Evolutionary conservation across 2,113 vertebrate species (phyloP).

Genomic region (Micromys minutus): DNA sequence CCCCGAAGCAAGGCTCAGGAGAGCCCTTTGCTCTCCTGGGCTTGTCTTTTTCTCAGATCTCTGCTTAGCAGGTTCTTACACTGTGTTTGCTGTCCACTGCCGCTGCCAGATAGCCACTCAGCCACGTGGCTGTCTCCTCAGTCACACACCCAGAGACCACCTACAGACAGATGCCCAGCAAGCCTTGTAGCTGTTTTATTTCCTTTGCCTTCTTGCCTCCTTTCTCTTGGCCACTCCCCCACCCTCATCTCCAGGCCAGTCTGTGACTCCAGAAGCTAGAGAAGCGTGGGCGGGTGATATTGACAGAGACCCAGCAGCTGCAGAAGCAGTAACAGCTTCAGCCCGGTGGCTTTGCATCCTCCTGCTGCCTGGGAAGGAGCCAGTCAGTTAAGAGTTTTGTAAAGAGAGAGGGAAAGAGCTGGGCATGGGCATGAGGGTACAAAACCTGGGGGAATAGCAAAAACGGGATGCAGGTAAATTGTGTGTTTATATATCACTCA

Average conservation of each 20-base stretch:
- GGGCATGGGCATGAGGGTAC: not conserved
- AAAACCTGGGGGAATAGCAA: not conserved
- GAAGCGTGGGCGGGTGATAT: slow-evolving; percentile 56
- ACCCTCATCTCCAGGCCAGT: slow-evolving; percentile 28
- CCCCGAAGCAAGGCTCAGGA: not conserved
- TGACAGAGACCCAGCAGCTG: not conserved
- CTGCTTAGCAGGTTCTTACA: not conserved
- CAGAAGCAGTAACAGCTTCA: not conserved
- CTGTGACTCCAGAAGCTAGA: not conserved
- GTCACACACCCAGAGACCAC: not conserved
- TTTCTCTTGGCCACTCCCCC: slow-evolving; percentile 38
- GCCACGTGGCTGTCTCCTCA: not conserved
- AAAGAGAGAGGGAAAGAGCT: not conserved
- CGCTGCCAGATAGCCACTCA: not conserved
- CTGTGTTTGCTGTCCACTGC: not conserved
- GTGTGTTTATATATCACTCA: not conserved
- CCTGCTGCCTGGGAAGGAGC: not conserved
- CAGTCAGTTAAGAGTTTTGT: not conserved
- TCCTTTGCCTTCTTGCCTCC: not conserved
- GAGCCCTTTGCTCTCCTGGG: slow-evolving; percentile 8
- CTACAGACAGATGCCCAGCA: not conserved
- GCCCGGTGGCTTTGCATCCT: not conserved
- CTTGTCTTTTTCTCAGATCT: not conserved
- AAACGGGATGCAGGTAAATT: not conserved
- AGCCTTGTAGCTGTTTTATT: slow-evolving; percentile 42